phyloP scores from a whole-genome alignment of 2,797 vertebrate species.

The Diglossa cyanea region DNA sequence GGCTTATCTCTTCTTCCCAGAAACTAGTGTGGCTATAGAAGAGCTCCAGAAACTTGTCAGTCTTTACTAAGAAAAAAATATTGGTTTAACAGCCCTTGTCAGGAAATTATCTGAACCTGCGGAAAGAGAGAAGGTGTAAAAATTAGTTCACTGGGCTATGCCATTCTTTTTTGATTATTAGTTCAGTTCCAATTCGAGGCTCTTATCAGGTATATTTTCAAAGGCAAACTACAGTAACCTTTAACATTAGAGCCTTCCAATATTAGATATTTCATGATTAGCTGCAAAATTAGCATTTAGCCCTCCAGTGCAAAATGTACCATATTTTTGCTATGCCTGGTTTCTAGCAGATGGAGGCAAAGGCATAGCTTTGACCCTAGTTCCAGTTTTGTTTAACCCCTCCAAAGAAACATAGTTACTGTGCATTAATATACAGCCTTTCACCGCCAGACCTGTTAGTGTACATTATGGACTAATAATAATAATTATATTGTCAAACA shows the following conservation, averaged over 20 bases:
- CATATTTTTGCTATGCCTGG: not conserved
- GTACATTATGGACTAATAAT: conserved; percentile 67
- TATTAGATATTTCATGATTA: not conserved
- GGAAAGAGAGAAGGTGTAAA: conserved; percentile 34
- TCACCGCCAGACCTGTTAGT: conserved; percentile 56
- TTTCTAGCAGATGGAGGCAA: conserved; percentile 42
- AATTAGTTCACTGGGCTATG: conserved; percentile 14
- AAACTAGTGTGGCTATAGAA: conserved; percentile 35
- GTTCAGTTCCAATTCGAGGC: not conserved
- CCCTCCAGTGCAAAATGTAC: not conserved
- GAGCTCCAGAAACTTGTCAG: conserved; percentile 60
- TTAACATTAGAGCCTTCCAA: not conserved
- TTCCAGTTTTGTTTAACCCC: conserved; percentile 66
- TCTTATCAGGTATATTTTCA: conserved; percentile 15
- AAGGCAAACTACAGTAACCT: not conserved
- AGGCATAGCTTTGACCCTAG: conserved; percentile 41
- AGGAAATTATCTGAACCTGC: conserved; percentile 42
- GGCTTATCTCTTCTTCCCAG: conserved; percentile 61
- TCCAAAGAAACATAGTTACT: conserved; percentile 48
- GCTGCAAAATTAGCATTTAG: not conserved
- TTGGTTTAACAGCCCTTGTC: not conserved
- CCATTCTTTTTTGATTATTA: not conserved
- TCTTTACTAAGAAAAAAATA: conserved; percentile 41
- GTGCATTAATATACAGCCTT: conserved; percentile 62
- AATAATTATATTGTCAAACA: conserved; percentile 70